phyloP scores from a whole-genome alignment of 2,888 invertebrate genomes.

The Sceliomorpha sp. region DNA sequence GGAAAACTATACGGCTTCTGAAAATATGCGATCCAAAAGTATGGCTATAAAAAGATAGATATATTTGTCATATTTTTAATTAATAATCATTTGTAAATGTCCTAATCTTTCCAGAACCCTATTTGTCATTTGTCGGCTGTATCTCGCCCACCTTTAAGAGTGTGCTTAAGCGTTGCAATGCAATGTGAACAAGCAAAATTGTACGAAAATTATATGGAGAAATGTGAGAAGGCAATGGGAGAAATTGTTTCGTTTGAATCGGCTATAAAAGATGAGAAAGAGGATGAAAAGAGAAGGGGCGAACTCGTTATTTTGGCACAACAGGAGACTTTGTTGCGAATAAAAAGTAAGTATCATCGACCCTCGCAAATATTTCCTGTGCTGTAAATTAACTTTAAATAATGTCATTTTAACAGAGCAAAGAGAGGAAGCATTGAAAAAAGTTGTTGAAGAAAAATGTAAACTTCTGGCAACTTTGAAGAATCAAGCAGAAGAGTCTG shows the following conservation, averaged over 20 bases:
- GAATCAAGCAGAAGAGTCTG: conserved; percentile 68
- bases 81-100: conserved; percentile 3
- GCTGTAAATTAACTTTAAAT: conserved; percentile 1
- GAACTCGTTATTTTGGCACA: conserved; percentile 69
- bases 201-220: conserved; percentile 81
- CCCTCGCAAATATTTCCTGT: neutral
- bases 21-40: conserved; percentile 87
- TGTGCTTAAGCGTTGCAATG: conserved; percentile 82
- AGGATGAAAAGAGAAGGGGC: conserved; percentile 63
- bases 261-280: conserved; percentile 69
- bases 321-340: conserved; percentile 63
- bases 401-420: conserved; percentile 50
- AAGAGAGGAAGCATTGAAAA: conserved; percentile 60
- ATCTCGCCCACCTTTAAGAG: conserved; percentile 82
- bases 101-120: conserved; percentile 80
- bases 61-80: conserved; percentile 1
- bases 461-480: conserved; percentile 68
- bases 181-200: conserved; percentile 81
- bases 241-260: conserved; percentile 65
- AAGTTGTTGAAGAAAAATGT: conserved; percentile 64
- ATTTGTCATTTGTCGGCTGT: conserved; percentile 82
- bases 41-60: conserved; percentile 42
- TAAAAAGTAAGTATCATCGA: conserved; percentile 60
- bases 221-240: conserved; percentile 77
- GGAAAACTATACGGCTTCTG: conserved; percentile 87